Conservation (phyloP, 2,888 invertebrate species). For the Eupithecia pulchellata region DNA sequence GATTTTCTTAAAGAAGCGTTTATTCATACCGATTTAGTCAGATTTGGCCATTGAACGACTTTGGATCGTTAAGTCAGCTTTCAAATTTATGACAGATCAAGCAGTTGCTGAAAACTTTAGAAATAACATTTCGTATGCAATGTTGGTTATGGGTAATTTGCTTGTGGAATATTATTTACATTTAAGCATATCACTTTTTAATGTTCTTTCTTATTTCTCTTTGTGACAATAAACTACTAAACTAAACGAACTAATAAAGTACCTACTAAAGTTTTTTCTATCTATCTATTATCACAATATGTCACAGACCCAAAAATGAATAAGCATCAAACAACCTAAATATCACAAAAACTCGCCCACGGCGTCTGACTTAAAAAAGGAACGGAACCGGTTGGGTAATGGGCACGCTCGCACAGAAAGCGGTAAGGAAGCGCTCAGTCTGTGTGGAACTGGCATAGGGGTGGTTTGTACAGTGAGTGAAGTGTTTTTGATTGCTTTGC, state of each 20-base stretch:
- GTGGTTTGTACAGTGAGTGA: constrained; percentile 39
- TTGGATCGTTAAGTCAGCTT: not conserved
- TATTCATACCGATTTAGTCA: not conserved
- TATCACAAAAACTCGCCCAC: constrained; percentile 10
- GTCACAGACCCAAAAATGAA: not conserved
- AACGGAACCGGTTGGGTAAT: constrained; percentile 46
- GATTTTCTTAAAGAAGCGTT: not conserved
- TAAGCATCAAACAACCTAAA: not conserved
- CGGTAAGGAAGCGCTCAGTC: constrained; percentile 60
- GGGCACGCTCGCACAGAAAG: constrained; percentile 59
- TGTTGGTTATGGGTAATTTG: not conserved
- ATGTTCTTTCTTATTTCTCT: too few species aligned
- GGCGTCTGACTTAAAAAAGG: constrained; percentile 13
- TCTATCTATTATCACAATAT: not conserved
- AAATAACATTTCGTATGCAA: not conserved
- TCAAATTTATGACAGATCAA: not conserved
- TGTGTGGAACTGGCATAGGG: constrained; percentile 54
- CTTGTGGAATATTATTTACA: too few species aligned
- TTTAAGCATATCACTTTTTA: too few species aligned
- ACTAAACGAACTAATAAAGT: too few species aligned
- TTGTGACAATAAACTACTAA: too few species aligned
- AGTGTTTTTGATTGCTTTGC: constrained; percentile 30
- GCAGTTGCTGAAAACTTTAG: not conserved
- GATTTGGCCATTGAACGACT: not conserved
- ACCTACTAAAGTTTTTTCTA: too few species aligned